A percentile compares a stretch with the other conserved stretches of the same genome.
Evolutionary conservation across 1,140 invertebrate species (phyloP).

Genomic region (Heliconius himera): DNA sequence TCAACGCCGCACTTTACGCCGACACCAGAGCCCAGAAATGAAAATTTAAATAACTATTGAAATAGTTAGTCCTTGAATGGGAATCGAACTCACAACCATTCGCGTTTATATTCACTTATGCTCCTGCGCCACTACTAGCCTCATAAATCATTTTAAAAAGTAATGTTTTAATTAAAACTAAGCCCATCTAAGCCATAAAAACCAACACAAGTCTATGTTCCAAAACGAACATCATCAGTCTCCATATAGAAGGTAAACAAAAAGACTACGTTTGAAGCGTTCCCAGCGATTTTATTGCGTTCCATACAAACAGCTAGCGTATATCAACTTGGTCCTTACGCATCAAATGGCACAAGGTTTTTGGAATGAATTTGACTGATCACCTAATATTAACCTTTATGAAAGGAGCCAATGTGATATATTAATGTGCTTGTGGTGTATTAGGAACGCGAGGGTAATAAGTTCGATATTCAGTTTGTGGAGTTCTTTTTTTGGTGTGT

Average conservation of each 20-base stretch:
- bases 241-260: slow-evolving; percentile 38
- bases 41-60: no score
- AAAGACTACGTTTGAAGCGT: slow-evolving; percentile 52
- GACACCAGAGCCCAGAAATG: no score
- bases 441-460: no score
- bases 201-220: background rate
- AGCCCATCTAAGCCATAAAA: background rate
- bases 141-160: background rate
- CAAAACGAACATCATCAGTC: slow-evolving; percentile 20
- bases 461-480: no score
- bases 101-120: no score
- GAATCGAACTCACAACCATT: background rate
- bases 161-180: background rate
- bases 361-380: background rate
- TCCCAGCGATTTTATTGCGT: slow-evolving; percentile 47
- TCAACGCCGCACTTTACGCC: no score
- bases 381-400: no score
- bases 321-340: slow-evolving; percentile 38
- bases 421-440: no score
- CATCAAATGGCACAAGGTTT: slow-evolving; percentile 16
- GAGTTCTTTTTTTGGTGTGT: no score
- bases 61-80: no score
- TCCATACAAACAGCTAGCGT: slow-evolving; percentile 42
- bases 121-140: background rate
- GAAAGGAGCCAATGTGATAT: no score